Evolutionary conservation across 2,113 vertebrate genomes (phyloP).

Genomic region (Phrynosoma platyrhinos): DNA sequence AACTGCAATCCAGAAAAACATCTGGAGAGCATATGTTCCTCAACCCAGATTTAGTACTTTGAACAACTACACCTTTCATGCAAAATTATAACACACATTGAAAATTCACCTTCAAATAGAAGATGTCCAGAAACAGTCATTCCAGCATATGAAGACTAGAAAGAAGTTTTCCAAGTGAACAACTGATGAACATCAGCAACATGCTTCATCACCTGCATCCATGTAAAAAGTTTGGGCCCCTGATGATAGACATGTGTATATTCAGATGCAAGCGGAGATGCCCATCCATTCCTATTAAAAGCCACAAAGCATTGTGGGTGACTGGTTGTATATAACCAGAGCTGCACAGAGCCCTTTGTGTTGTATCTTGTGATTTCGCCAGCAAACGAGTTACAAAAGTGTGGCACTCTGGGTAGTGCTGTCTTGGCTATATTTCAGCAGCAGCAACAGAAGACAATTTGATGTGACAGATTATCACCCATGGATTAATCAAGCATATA

Average conservation of each 20-base stretch:
- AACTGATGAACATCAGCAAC: background rate
- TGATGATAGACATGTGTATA: background rate
- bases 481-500: background rate
- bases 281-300: background rate
- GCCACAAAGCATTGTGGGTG: background rate
- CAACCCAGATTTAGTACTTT: too few species aligned
- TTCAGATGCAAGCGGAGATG: background rate
- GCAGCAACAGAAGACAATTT: background rate
- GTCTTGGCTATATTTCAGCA: background rate
- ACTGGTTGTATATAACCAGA: background rate
- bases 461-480: too few species aligned
- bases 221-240: background rate
- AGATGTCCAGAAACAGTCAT: background rate
- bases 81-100: background rate
- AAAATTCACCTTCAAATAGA: background rate
- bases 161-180: background rate
- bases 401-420: background rate
- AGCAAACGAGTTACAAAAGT: background rate
- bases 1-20: too few species aligned
- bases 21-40: too few species aligned
- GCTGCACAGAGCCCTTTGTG: background rate
- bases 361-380: background rate
- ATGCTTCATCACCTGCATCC: background rate
- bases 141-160: too few species aligned
- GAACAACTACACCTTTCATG: background rate